These are phyloP conservation scores for Drosophila pseudotakahashii DNA, from an alignment of 2,888 invertebrate species.

Conservation along the genomic window DNA sequence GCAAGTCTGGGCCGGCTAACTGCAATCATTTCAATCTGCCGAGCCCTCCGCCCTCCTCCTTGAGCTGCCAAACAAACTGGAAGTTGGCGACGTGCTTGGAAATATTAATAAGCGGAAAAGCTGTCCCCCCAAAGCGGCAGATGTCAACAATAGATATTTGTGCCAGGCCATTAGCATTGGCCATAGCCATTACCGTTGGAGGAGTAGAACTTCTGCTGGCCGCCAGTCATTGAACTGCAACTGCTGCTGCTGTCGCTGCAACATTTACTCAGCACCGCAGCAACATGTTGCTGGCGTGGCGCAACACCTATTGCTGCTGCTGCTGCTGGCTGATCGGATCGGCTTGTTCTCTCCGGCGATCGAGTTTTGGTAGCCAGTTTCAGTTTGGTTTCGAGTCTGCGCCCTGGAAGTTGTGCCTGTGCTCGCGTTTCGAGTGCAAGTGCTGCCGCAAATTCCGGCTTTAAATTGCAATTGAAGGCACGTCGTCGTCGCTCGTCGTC, in stretches of 20 bases:
- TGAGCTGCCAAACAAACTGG: constrained; percentile 8
- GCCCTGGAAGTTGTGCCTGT: constrained; percentile 57
- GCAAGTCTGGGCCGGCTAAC: constrained; percentile 49
- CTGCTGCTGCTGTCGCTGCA: constrained; percentile 30
- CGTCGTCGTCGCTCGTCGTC: constrained; percentile 33
- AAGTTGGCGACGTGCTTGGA: constrained; percentile 63
- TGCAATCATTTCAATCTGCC: constrained; percentile 62
- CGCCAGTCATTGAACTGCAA: constrained; percentile 67
- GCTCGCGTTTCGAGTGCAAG: constrained; percentile 54
- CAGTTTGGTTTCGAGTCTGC: constrained; percentile 71
- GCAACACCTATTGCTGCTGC: constrained; percentile 15
- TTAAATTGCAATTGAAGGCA: constrained; percentile 76
- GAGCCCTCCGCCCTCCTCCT: constrained; percentile 21
- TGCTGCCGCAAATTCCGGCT: constrained; percentile 69
- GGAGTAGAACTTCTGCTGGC: constrained; percentile 64
- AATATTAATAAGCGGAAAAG: constrained; percentile 76
- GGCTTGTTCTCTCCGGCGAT: constrained; percentile 69
- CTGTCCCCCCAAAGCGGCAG: constrained; percentile 52
- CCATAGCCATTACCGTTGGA: constrained; percentile 65
- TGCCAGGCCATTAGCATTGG: constrained; percentile 56
- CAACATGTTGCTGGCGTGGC: constrained; percentile 29
- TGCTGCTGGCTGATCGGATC: constrained; percentile 36
- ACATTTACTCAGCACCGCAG: constrained; percentile 6
- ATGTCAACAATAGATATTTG: constrained; percentile 59
- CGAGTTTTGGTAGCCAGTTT: constrained; percentile 73